Conservation (phyloP, 1,140 invertebrate species). For the Bombus picipes region DNA sequence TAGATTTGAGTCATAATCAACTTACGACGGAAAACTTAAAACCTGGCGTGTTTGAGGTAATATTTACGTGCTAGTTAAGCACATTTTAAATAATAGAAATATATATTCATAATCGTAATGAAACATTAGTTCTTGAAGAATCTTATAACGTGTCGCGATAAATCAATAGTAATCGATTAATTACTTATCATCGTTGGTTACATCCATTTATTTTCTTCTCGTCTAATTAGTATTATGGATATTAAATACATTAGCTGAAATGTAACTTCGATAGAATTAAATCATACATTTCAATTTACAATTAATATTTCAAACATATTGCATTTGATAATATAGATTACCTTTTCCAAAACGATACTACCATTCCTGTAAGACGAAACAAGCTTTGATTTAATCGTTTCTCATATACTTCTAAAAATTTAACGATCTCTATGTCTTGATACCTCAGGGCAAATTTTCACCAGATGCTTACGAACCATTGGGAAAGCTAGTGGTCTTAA, state of each 20-base stretch:
- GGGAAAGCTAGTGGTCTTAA: constrained; percentile 84
- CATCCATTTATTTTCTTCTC: too few relatives aligned
- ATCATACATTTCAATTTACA: too few relatives aligned
- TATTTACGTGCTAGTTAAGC: neutral
- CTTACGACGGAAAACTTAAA: constrained; percentile 83
- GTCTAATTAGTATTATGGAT: too few relatives aligned
- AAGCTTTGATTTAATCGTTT: neutral
- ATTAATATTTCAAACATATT: too few relatives aligned
- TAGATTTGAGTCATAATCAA: constrained; percentile 88
- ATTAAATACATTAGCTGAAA: too few relatives aligned
- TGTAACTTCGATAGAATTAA: too few relatives aligned
- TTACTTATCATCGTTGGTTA: too few relatives aligned
- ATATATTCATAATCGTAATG: neutral
- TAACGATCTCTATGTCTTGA: constrained; percentile 34
- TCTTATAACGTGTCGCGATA: neutral
- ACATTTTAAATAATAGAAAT: neutral
- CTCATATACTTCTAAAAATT: neutral
- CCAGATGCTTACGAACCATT: constrained; percentile 85
- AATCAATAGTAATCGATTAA: neutral
- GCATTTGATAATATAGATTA: too few relatives aligned
- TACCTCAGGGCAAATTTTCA: constrained; percentile 84
- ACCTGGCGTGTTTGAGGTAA: constrained; percentile 87
- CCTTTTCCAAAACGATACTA: neutral
- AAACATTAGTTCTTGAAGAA: neutral
- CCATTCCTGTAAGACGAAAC: neutral